phyloP scores from a whole-genome alignment of 1,140 invertebrate species.

The Conus betulinus region DNA sequence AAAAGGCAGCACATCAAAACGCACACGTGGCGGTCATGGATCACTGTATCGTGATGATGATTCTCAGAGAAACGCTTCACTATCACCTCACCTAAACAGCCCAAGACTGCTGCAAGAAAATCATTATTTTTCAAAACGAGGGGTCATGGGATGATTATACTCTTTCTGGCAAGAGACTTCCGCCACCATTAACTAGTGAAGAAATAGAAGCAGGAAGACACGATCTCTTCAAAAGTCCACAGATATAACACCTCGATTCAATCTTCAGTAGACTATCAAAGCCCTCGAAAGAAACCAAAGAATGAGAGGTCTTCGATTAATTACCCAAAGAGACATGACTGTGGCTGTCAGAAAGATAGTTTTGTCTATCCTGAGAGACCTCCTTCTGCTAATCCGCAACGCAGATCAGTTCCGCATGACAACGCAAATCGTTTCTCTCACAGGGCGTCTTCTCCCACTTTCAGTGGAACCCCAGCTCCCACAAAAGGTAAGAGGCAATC shows the following conservation, averaged over 20 bases:
- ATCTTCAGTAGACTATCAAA: neutral
- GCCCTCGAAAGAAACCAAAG: neutral
- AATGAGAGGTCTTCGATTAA: neutral
- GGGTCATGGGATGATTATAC: neutral
- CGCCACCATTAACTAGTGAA: neutral
- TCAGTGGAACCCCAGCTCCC: neutral
- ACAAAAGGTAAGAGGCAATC: neutral
- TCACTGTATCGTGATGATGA: neutral
- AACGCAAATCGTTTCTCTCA: neutral
- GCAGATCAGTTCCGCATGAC: neutral
- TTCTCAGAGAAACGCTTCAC: neutral
- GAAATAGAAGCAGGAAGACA: neutral
- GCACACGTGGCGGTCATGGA: too few relatives aligned
- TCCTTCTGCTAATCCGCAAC: neutral
- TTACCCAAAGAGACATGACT: neutral
- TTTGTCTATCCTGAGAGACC: neutral
- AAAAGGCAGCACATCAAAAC: too few relatives aligned
- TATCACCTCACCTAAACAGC: neutral
- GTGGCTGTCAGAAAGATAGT: neutral
- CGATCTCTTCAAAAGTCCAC: too few relatives aligned
- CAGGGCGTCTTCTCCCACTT: neutral
- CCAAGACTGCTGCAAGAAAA: neutral
- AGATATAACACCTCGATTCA: neutral
- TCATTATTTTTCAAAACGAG: neutral
- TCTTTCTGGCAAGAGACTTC: neutral